A percentile compares a stretch with the other conserved stretches of the same genome.
phyloP scores from a whole-genome alignment of 1,140 invertebrate species.

The Drosophila biarmipes region DNA sequence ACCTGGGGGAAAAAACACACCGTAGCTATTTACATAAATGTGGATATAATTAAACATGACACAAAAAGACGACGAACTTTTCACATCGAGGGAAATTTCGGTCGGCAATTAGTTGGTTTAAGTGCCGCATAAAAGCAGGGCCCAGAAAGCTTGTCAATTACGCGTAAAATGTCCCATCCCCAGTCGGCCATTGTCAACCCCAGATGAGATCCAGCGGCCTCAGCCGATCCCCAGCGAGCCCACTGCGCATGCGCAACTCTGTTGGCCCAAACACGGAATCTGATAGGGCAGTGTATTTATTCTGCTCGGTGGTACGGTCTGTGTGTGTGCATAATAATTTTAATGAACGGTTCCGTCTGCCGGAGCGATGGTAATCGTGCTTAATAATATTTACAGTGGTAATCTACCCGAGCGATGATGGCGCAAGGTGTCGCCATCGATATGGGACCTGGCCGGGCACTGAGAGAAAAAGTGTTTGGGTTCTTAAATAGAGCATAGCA shows the following conservation, averaged over 20 bases:
- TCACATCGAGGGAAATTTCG: constrained; percentile 66
- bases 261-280: constrained; percentile 59
- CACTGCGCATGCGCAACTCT: constrained; percentile 68
- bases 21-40: constrained; percentile 78
- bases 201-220: constrained; percentile 1
- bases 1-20: constrained; percentile 26
- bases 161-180: constrained; percentile 63
- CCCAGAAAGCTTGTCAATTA: constrained; percentile 74
- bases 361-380: constrained; percentile 70
- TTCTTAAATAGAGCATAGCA: no score
- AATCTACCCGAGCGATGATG: constrained; percentile 70
- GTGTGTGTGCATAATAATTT: constrained; percentile 45
- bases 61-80: constrained; percentile 64
- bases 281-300: constrained; percentile 34
- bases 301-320: constrained; percentile 7
- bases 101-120: constrained; percentile 80
- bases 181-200: constrained; percentile 29
- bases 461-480: constrained; percentile 6
- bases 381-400: constrained; percentile 84
- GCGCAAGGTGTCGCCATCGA: constrained; percentile 64
- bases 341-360: constrained; percentile 73
- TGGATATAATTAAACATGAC: constrained; percentile 81
- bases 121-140: constrained; percentile 79
- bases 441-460: constrained; percentile 25
- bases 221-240: constrained; percentile 2